phyloP scores from a whole-genome alignment of 2,797 vertebrate genomes.

The Harpagifer antarcticus region DNA sequence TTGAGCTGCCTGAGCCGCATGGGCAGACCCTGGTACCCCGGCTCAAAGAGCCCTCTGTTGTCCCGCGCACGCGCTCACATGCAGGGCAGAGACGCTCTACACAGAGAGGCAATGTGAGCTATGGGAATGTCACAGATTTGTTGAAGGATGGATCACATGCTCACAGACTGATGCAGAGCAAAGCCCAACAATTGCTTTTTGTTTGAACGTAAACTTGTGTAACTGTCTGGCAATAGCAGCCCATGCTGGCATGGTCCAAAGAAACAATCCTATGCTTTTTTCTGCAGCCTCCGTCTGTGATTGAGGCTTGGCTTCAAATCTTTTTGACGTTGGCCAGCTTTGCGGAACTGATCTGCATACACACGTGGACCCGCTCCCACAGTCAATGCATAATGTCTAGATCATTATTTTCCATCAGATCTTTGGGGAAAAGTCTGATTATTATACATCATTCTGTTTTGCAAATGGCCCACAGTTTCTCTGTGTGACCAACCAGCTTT shows the following conservation, averaged over 20 bases:
- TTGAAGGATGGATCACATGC: constrained; percentile 81
- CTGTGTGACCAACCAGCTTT: constrained; percentile 13
- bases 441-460: constrained; percentile 16
- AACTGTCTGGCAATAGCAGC: constrained; percentile 83
- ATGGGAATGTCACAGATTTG: constrained; percentile 80
- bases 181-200: constrained; percentile 85
- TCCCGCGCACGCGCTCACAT: constrained; percentile 54
- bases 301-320: constrained; percentile 44
- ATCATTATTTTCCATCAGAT: constrained; percentile 43
- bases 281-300: constrained; percentile 32
- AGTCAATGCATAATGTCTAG: constrained; percentile 30
- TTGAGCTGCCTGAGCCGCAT: constrained; percentile 76
- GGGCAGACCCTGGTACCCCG: constrained; percentile 62
- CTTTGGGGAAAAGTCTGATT: constrained; percentile 21
- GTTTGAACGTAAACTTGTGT: constrained; percentile 82
- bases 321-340: constrained; percentile 38
- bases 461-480: constrained; percentile 22
- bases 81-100: constrained; percentile 27
- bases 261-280: constrained; percentile 53
- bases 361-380: constrained; percentile 23
- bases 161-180: constrained; percentile 71
- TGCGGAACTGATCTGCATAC: constrained; percentile 29
- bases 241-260: constrained; percentile 39
- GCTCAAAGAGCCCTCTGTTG: constrained; percentile 85
- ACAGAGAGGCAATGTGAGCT: constrained; percentile 65